These are phyloP conservation scores for Drosophila gaucha DNA, from an alignment of 2,888 invertebrate genomes.

Conservation along the genomic window DNA sequence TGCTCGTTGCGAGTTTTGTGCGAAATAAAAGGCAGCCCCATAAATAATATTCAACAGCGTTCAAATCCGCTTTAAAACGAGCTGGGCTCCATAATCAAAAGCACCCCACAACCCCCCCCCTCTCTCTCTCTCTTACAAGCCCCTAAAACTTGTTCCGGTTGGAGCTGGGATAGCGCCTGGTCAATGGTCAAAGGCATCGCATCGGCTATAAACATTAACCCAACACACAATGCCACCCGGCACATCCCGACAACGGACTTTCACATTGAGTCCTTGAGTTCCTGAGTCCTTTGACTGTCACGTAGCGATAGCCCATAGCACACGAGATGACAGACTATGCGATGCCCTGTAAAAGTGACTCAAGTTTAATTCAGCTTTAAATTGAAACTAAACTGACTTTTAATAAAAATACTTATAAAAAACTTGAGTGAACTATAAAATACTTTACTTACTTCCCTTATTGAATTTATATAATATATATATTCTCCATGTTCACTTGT, in stretches of 20 bases:
- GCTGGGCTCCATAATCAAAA: conserved; percentile 46
- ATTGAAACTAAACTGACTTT: no score
- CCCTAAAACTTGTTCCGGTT: conserved; percentile 18
- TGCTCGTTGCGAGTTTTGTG: conserved; percentile 31
- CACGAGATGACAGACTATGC: background rate
- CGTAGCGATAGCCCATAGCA: background rate
- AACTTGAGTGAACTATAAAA: no score
- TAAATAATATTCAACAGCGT: conserved; percentile 75
- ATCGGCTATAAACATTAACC: conserved; percentile 41
- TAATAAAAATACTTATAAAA: no score
- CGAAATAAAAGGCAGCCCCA: conserved; percentile 68
- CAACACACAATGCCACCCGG: conserved; percentile 26
- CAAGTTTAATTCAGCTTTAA: no score
- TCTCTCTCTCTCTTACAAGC: background rate
- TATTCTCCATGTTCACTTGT: no score
- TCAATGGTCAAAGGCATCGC: conserved; percentile 44
- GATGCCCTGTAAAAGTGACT: conserved; percentile 1
- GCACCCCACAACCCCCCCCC: background rate
- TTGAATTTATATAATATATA: no score
- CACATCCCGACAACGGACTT: conserved; percentile 3
- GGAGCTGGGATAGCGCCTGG: conserved; percentile 26
- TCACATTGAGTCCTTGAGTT: conserved; percentile 13
- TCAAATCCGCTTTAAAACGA: conserved; percentile 78
- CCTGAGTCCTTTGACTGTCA: conserved; percentile 14
- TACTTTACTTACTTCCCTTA: no score